Conservation (phyloP, 1,140 invertebrate species). For the Magallana gigas region DNA sequence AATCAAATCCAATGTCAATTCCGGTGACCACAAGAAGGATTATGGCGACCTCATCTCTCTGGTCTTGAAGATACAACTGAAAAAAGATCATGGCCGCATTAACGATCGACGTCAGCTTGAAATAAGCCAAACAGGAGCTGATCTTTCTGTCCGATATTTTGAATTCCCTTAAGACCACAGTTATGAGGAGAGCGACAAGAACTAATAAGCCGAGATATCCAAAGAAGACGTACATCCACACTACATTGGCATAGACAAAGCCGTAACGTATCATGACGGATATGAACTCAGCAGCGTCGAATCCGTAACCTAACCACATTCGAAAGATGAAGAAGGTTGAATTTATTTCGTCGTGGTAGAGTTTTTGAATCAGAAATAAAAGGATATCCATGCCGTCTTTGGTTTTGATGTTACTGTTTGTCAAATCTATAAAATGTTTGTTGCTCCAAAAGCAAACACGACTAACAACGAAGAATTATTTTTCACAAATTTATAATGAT, state of each 20-base stretch:
- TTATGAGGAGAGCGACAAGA: constrained; percentile 30
- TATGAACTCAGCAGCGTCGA: constrained; percentile 37
- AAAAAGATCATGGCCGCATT: constrained; percentile 48
- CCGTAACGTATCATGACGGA: constrained; percentile 24
- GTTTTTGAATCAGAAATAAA: neutral
- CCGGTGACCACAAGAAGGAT: constrained; percentile 29
- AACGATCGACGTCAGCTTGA: constrained; percentile 42
- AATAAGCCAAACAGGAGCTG: constrained; percentile 39
- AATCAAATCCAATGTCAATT: constrained; percentile 43
- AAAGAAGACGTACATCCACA: constrained; percentile 40
- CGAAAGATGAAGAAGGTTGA: constrained; percentile 42
- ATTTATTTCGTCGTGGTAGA: neutral
- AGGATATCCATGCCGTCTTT: neutral
- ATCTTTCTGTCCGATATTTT: neutral
- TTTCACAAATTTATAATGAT: no score
- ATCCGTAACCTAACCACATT: constrained; percentile 45
- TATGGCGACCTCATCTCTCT: constrained; percentile 38
- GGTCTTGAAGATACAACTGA: constrained; percentile 35
- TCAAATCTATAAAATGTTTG: no score
- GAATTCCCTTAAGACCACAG: constrained; percentile 4
- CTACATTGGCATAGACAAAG: constrained; percentile 16
- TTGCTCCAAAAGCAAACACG: no score
- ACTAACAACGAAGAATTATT: no score
- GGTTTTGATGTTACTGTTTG: no score
- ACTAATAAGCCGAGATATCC: constrained; percentile 37